Conservation (phyloP, 2,888 invertebrate genomes). For the Apocheima hispidaria region DNA sequence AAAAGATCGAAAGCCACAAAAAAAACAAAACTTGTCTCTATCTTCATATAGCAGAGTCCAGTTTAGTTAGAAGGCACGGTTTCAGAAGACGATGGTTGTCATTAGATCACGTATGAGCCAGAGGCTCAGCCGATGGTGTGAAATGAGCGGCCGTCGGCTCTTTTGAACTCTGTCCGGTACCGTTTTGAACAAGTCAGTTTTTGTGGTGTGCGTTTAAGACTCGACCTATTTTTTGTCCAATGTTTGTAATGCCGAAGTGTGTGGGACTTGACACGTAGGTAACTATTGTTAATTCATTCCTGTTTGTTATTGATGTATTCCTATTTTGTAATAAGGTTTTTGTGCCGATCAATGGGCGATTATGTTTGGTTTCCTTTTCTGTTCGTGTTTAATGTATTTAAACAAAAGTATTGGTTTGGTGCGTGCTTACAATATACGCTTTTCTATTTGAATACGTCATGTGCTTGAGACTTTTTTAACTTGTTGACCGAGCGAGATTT, state of each 20-base stretch:
- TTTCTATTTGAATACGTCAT: constrained; percentile 13
- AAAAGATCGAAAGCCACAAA: neutral
- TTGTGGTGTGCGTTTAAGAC: constrained; percentile 80
- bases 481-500: neutral
- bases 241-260: constrained; percentile 84
- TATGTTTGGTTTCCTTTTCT: constrained; percentile 55
- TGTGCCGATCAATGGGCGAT: constrained; percentile 38
- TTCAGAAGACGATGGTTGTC: constrained; percentile 52
- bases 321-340: constrained; percentile 50
- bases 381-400: constrained; percentile 14
- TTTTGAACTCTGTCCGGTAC: constrained; percentile 78
- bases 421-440: constrained; percentile 6
- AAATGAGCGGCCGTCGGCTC: constrained; percentile 73
- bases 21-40: constrained; percentile 1
- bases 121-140: constrained; percentile 75
- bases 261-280: constrained; percentile 85
- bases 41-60: neutral
- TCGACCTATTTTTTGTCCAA: constrained; percentile 78
- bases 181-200: constrained; percentile 78
- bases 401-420: constrained; percentile 19
- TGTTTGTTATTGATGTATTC: constrained; percentile 78
- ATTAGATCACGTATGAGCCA: constrained; percentile 76
- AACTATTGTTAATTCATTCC: constrained; percentile 79
- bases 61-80: neutral
- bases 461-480: neutral